These are phyloP conservation scores for Coenonympha glycerion DNA, from an alignment of 2,888 invertebrate genomes.

Conservation along the genomic window DNA sequence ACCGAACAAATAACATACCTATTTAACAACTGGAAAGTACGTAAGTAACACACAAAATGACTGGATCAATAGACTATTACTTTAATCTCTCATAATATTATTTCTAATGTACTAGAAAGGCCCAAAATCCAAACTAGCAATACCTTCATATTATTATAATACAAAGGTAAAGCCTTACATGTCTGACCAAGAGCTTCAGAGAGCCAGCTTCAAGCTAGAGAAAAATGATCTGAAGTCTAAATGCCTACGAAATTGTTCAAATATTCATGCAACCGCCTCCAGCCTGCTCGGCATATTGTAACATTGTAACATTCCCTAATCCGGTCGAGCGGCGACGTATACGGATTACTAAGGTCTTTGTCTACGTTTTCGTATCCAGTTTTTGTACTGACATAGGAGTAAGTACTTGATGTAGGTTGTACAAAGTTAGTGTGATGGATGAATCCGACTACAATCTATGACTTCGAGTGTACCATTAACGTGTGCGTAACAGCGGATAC, in stretches of 20 bases:
- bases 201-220: not conserved
- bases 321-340: not conserved
- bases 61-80: too few species aligned
- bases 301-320: not conserved
- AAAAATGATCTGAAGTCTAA: not conserved
- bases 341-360: slow-evolving; percentile 3
- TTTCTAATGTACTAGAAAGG: too few species aligned
- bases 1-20: too few species aligned
- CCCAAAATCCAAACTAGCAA: too few species aligned
- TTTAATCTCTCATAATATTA: too few species aligned
- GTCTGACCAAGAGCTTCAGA: not conserved
- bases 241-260: not conserved
- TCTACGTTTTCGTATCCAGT: not conserved
- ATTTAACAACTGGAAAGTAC: too few species aligned
- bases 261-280: not conserved
- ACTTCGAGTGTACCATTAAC: not conserved
- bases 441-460: not conserved
- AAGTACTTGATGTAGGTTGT: not conserved
- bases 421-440: slow-evolving; percentile 16
- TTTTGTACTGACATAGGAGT: not conserved
- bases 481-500: too few species aligned
- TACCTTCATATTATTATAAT: too few species aligned
- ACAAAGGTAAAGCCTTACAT: too few species aligned
- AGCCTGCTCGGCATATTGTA: not conserved
- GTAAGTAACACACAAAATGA: too few species aligned